Base-by-base conservation (phyloP, 2,113 vertebrate species). In the Tyrannus savana region DNA sequence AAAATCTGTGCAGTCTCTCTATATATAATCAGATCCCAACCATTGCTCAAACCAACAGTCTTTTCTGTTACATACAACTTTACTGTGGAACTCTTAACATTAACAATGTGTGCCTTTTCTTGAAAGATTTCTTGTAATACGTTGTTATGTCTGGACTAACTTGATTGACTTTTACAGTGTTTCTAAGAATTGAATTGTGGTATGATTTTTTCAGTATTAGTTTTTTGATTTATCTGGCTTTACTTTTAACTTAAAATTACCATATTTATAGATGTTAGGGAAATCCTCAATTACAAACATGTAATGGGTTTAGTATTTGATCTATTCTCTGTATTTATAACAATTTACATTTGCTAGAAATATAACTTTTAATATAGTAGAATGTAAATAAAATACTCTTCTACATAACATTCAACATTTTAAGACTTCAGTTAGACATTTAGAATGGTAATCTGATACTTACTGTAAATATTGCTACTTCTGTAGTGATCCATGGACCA, bases 391-490 rank as follows among this genome's bases (percentile, higher is more conserved):
- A 97, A 98, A 97, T 90, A 84, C 52, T 92, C 55, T 97, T 96
- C 73, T 94, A 96, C 98, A 41, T 97, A 97, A 96, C 96, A 97
- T 92, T 95, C 84, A 97, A 93, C 95, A 96, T 97, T 98, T 98
- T 93, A 97, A 97, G 97, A 97, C 78, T 97, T 94, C 92, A 95
- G 76, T 95, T 96, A 97, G 98, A 96, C 92, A 97, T 93, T 96
- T 97, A 96, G 95, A 98, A 58, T 95, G 96, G 97, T 98, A 97
- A 98, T 97, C 97, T 98, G 98, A 98, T 98, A 98, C 99, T 99
- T 99, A 99, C 98, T 99, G 98, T 98, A 98, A 97, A 98, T 98
- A 98, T 98, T 98, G 98, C 97, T 98, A 97, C 98, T 98, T 99
- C 97, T 98, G 97, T 98, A 98, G 98, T 98, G 97, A 98, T 97